Base-by-base conservation (phyloP, 2,797 vertebrate species). In the Anguilla marmorata region DNA sequence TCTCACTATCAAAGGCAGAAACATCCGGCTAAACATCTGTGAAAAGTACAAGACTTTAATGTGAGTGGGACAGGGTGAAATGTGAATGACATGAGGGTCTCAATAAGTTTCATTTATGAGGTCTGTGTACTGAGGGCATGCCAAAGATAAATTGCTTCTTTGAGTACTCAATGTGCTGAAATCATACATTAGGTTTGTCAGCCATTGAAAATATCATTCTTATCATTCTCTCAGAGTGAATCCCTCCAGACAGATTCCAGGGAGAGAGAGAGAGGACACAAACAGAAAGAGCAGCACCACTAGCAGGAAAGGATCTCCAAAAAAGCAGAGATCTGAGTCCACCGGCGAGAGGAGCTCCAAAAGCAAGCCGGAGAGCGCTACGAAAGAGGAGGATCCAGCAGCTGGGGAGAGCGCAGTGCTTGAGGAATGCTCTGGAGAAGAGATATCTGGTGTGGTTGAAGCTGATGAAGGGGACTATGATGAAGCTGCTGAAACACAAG, bases 11-110 rank as follows among this genome's bases (percentile, higher is more conserved):
- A 96, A 94, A 24, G 97, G 97, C 27, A 93, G 97, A 90, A 93
- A 92, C 69, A 95, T 99, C 88, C 97, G 97, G 90, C 97, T 98
- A 89, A 98, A 99, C 94, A 95, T 99, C 90, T 99, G 98, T 93
- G 95, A 97, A 88, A 99, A 99, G 90, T 99, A 99, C 93, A 99
- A 98, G 94, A 99, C 97, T 19, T 94, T 99, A 89, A 96, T 93
- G 96, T 96, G 90, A 96, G 96, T 88, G 37, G 6, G 16, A 14
- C 66, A 85, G 48, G 50, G 24, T 76, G 33, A 33, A 33, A 37
- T 27, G 8, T 30, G 66, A 72, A 72, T 72, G 11, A 37, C 9
- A 30, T 74, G 27, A 3, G 11, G 30, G 3, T 33, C 14, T 76
- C 30, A 76, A 30, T 74, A 41, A 33, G 27, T 76, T 21, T 76